A percentile compares a stretch with the other conserved stretches of the same genome.
Conservation (phyloP, 2,888 invertebrate species). For the Tricholauxania praeusta region DNA sequence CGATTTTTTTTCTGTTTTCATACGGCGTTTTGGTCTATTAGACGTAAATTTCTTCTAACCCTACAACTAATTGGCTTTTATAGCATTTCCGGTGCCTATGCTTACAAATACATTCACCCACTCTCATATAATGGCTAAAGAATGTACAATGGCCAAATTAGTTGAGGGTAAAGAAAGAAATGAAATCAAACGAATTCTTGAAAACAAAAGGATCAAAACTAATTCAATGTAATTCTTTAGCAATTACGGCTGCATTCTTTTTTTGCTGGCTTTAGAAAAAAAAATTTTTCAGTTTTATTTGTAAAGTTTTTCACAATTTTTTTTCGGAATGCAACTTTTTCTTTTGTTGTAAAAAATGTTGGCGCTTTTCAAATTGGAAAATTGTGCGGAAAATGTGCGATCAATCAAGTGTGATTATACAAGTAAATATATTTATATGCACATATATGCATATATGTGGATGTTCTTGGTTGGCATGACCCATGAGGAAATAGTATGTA, state of each 20-base stretch:
- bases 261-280: neutral
- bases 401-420: conserved; percentile 40
- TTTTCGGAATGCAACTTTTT: neutral
- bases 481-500: neutral
- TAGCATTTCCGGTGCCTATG: conserved; percentile 27
- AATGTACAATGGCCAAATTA: conserved; percentile 40
- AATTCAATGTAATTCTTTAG: conserved; percentile 49
- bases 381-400: conserved; percentile 35
- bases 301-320: neutral
- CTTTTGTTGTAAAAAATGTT: conserved; percentile 20
- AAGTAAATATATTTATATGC: conserved; percentile 3
- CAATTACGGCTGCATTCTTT: conserved; percentile 47
- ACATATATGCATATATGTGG: too few species aligned
- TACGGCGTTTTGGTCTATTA: neutral
- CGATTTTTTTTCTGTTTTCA: conserved; percentile 9
- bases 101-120: neutral
- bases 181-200: conserved; percentile 38
- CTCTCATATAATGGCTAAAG: neutral
- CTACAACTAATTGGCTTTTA: conserved; percentile 35
- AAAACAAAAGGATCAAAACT: conserved; percentile 46
- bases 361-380: conserved; percentile 32
- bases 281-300: neutral
- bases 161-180: conserved; percentile 41
- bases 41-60: conserved; percentile 15
- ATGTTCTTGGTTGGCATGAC: neutral